A percentile compares a stretch with the other conserved stretches of the same genome.
These are phyloP conservation scores for Anoplophora glabripennis DNA, from an alignment of 1,140 invertebrate genomes.

Conservation along the genomic window DNA sequence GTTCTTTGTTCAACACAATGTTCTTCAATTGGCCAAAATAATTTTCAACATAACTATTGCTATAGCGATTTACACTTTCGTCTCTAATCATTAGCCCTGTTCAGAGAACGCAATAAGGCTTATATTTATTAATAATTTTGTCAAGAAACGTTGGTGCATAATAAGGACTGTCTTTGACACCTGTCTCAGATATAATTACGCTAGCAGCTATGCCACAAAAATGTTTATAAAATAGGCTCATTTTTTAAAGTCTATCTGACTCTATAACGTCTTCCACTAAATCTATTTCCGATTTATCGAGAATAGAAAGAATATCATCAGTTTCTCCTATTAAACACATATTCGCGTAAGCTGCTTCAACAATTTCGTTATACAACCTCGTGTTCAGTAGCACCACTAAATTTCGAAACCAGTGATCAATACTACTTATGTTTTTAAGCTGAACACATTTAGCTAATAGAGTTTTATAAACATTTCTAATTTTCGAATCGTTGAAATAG, in stretches of 20 bases:
- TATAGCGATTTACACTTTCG: neutral
- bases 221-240: constrained; percentile 1
- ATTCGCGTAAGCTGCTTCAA: too few relatives aligned
- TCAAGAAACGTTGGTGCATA: neutral
- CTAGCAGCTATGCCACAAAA: neutral
- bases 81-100: neutral
- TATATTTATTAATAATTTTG: constrained; percentile 10
- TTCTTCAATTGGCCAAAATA: constrained; percentile 14
- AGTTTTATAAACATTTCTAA: too few relatives aligned
- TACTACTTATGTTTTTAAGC: neutral
- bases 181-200: neutral
- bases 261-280: neutral
- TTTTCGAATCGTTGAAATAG: neutral
- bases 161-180: neutral
- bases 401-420: constrained; percentile 6
- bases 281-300: too few relatives aligned
- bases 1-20: neutral
- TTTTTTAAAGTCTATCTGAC: neutral
- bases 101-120: constrained; percentile 13
- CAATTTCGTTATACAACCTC: too few relatives aligned
- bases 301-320: too few relatives aligned
- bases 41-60: constrained; percentile 14
- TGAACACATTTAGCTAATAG: neutral
- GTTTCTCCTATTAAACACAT: too few relatives aligned
- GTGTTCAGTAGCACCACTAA: too few relatives aligned